Evolutionary conservation across 2,113 vertebrate species (phyloP).

Genomic region (Percina caprodes): DNA sequence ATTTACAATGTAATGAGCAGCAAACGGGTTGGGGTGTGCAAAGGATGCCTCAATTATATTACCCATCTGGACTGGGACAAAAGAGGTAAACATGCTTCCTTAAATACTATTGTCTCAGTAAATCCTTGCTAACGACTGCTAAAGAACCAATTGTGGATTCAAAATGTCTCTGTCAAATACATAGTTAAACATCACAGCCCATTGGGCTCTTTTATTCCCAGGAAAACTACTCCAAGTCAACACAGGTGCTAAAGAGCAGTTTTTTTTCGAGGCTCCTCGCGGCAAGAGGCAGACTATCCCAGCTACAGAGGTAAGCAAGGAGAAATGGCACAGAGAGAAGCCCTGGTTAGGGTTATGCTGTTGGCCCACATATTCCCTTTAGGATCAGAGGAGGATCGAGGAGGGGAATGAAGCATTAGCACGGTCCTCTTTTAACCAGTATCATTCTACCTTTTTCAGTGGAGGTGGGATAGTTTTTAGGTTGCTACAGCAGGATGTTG

Average conservation of each 20-base stretch:
- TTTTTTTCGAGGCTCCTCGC: conserved; percentile 98
- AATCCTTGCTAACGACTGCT: not conserved
- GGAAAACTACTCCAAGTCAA: conserved; percentile 98
- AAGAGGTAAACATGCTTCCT: conserved; percentile 85
- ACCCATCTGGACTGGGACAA: conserved; percentile 97
- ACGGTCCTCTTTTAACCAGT: conserved; percentile 78
- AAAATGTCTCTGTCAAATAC: not conserved
- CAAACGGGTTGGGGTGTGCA: conserved; percentile 96
- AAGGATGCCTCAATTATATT: conserved; percentile 94
- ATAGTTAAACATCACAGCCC: not conserved
- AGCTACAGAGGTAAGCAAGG: conserved; percentile 88
- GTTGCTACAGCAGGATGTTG: not conserved
- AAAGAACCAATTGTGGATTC: conserved; percentile 9
- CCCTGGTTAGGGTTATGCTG: conserved; percentile 4
- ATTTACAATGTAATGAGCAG: conserved; percentile 98
- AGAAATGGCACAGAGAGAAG: conserved; percentile 28
- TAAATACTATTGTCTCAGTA: not conserved
- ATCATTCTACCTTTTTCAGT: conserved; percentile 73
- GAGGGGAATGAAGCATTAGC: conserved; percentile 78
- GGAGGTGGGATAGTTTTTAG: conserved; percentile 65
- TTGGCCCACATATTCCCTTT: conserved; percentile 63
- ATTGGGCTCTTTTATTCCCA: conserved; percentile 69
- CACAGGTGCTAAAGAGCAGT: conserved; percentile 96
- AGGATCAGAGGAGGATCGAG: conserved; percentile 46
- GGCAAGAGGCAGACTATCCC: conserved; percentile 95